phyloP scores from a whole-genome alignment of 2,113 vertebrate genomes.

The Notechis scutatus region DNA sequence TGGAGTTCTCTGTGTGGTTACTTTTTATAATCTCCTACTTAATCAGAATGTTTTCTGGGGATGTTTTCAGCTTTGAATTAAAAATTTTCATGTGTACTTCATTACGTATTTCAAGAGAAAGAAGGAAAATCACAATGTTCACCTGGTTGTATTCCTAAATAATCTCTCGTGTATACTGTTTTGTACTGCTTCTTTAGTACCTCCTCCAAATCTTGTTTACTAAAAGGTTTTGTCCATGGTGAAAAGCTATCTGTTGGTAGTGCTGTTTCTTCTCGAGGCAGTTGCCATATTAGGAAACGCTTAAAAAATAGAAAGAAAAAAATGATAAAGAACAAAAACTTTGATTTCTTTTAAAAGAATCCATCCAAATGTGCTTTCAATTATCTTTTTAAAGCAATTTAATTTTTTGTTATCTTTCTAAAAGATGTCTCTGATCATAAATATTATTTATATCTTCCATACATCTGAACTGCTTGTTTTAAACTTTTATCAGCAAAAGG shows the following conservation, averaged over 20 bases:
- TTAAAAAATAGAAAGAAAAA: slow-evolving; percentile 7
- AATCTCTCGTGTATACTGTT: slow-evolving; percentile 74
- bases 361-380: neutral
- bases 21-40: neutral
- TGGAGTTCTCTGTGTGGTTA: neutral
- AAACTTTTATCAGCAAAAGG: neutral
- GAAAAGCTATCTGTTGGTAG: slow-evolving; percentile 30
- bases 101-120: neutral
- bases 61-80: neutral
- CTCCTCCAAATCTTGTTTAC: slow-evolving; percentile 55
- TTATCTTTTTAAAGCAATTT: neutral
- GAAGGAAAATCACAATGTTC: neutral
- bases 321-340: neutral
- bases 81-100: neutral
- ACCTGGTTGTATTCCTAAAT: slow-evolving; percentile 71
- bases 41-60: neutral
- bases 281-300: slow-evolving; percentile 61
- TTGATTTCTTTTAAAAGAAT: neutral
- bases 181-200: slow-evolving; percentile 68
- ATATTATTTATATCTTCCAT: neutral
- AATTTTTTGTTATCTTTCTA: neutral
- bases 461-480: neutral
- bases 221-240: slow-evolving; percentile 50
- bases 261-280: slow-evolving; percentile 44
- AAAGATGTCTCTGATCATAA: neutral